These are phyloP conservation scores for Isaurus tuberculatus DNA, from an alignment of 92 coral and sea anemone species.

Conservation along the genomic window DNA sequence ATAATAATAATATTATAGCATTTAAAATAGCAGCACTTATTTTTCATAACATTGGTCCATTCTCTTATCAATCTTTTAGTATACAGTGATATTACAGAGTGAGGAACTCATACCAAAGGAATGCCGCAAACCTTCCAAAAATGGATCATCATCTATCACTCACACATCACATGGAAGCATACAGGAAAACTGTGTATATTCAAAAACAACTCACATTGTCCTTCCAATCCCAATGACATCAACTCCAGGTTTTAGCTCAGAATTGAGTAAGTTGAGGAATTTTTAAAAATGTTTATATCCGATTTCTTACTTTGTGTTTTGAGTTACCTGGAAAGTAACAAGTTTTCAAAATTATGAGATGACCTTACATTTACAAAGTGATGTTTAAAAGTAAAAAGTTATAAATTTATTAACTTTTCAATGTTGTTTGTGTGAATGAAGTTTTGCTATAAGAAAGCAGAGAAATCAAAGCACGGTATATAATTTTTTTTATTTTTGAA, in stretches of 20 bases:
- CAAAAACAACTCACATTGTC: conserved; percentile 91
- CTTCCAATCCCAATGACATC: conserved; percentile 89
- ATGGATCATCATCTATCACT: conserved; percentile 59
- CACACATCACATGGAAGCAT: conserved; percentile 82
- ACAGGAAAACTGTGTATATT: conserved; percentile 88
- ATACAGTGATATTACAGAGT: conserved; percentile 87
- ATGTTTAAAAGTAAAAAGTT: too few species aligned
- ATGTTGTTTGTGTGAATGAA: too few species aligned
- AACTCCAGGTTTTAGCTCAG: conserved; percentile 92
- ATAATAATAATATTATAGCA: too few species aligned
- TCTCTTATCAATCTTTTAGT: conserved; percentile 53
- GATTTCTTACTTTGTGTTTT: too few species aligned
- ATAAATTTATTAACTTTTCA: too few species aligned
- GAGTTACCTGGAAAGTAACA: too few species aligned
- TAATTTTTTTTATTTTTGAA: too few species aligned
- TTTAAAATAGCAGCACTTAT: not conserved
- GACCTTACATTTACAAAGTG: too few species aligned
- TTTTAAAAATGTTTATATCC: too few species aligned
- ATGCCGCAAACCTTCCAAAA: conserved; percentile 66
- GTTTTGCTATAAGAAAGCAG: too few species aligned
- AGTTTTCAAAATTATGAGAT: too few species aligned
- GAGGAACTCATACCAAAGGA: conserved; percentile 93
- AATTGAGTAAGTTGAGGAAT: conserved; percentile 79
- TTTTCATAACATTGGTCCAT: not conserved
- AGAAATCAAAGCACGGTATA: too few species aligned